Conservation (phyloP, 1,140 invertebrate genomes). For the Psilanteris sp. region DNA sequence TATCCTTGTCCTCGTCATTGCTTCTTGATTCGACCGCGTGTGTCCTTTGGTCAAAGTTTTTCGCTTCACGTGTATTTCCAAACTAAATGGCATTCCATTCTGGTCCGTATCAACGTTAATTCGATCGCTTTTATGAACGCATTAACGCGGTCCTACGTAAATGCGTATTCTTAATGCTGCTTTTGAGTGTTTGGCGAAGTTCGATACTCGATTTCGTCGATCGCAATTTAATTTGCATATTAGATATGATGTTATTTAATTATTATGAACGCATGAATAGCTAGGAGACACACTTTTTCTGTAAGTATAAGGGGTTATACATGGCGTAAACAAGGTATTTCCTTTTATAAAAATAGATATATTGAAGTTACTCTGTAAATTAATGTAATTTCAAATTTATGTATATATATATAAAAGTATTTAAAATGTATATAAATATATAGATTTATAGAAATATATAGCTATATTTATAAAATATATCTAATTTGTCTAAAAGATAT, state of each 20-base stretch:
- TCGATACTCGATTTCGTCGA: not conserved
- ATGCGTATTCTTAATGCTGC: constrained; percentile 20
- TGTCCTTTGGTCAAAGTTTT: constrained; percentile 30
- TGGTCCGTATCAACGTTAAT: constrained; percentile 27
- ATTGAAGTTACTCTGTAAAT: no score
- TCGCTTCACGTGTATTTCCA: constrained; percentile 15
- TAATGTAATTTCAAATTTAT: no score
- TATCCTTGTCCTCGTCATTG: not conserved
- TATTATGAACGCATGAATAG: no score
- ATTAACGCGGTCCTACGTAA: constrained; percentile 26
- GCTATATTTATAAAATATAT: no score
- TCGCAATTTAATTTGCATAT: constrained; percentile 1
- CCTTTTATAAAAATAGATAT: no score
- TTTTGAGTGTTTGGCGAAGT: constrained; percentile 2
- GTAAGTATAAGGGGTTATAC: no score
- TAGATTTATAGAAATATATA: no score
- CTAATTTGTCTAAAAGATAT: no score
- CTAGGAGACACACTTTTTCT: no score
- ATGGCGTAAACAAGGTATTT: no score
- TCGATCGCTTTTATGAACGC: constrained; percentile 50
- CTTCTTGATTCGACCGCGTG: constrained; percentile 9
- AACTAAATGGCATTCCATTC: constrained; percentile 47
- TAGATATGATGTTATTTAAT: not conserved
- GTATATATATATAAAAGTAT: no score
- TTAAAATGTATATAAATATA: no score